Percentiles rank a stretch among this genome's conserved stretches.
Conservation (phyloP, 2,797 vertebrate genomes). For the Karalla daura region DNA sequence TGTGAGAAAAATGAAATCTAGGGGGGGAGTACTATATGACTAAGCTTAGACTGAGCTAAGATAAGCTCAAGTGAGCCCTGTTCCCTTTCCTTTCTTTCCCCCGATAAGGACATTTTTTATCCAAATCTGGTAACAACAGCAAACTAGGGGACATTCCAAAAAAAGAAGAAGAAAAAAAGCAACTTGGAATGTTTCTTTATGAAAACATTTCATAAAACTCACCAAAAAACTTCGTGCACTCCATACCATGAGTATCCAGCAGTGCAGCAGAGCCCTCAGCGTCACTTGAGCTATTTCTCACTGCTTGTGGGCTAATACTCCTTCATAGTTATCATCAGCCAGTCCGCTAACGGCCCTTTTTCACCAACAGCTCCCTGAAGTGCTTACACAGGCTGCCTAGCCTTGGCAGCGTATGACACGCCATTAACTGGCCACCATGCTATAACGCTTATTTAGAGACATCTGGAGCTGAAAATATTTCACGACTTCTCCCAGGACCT, state of each 20-base stretch:
- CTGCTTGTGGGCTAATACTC: slow-evolving; percentile 46
- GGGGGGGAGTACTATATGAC: background rate
- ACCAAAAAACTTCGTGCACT: too few species aligned
- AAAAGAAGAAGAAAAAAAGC: too few species aligned
- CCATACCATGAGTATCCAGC: slow-evolving; percentile 23
- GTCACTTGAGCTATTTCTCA: slow-evolving; percentile 47
- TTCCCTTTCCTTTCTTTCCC: background rate
- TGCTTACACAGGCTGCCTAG: slow-evolving; percentile 62
- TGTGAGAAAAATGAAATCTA: background rate
- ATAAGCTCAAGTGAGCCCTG: too few species aligned
- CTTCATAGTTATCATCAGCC: slow-evolving; percentile 51
- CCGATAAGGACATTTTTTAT: too few species aligned
- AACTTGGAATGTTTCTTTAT: background rate
- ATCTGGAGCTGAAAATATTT: slow-evolving; percentile 68
- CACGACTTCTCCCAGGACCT: slow-evolving; percentile 61
- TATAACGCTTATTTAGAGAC: slow-evolving; percentile 64
- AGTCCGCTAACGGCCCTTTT: slow-evolving; percentile 43
- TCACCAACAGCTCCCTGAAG: slow-evolving; percentile 54
- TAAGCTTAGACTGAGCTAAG: background rate
- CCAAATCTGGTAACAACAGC: too few species aligned
- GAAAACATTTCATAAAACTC: too few species aligned
- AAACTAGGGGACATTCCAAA: background rate
- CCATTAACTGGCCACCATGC: slow-evolving; percentile 52
- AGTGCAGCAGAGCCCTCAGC: slow-evolving; percentile 33
- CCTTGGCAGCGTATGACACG: slow-evolving; percentile 63